These are phyloP conservation scores for Galagoides demidoff DNA, from an alignment of 2,797 vertebrate species.

Conservation along the genomic window DNA sequence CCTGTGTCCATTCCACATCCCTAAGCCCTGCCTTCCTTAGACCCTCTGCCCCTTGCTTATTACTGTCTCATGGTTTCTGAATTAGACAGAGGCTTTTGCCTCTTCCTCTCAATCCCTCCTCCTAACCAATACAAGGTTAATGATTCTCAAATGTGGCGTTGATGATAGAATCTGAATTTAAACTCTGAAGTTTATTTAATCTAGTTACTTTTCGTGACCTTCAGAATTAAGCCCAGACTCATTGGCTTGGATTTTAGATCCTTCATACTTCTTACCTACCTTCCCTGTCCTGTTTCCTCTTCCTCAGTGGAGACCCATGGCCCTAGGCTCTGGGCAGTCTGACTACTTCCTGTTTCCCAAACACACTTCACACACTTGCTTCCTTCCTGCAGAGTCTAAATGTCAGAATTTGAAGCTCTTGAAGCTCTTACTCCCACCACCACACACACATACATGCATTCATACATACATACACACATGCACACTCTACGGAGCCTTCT, in stretches of 20 bases:
- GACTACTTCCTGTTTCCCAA: not conserved
- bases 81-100: not conserved
- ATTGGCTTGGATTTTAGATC: not conserved
- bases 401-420: not conserved
- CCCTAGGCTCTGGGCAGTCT: not conserved
- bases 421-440: not conserved
- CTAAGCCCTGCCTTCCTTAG: not conserved
- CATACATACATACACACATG: rapidly evolving
- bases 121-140: not conserved
- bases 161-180: not conserved
- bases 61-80: not conserved
- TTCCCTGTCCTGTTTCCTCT: not conserved
- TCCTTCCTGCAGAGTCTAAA: not conserved
- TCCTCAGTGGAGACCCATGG: not conserved
- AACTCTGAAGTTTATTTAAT: not conserved
- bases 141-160: not conserved
- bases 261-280: not conserved
- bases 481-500: not conserved
- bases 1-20: rapidly evolving
- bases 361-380: not conserved
- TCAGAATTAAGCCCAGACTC: not conserved
- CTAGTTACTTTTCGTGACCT: not conserved
- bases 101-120: not conserved
- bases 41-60: not conserved
- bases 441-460: rapidly evolving